phyloP scores from a whole-genome alignment of 2,113 vertebrate genomes.

The Microtus oregoni region DNA sequence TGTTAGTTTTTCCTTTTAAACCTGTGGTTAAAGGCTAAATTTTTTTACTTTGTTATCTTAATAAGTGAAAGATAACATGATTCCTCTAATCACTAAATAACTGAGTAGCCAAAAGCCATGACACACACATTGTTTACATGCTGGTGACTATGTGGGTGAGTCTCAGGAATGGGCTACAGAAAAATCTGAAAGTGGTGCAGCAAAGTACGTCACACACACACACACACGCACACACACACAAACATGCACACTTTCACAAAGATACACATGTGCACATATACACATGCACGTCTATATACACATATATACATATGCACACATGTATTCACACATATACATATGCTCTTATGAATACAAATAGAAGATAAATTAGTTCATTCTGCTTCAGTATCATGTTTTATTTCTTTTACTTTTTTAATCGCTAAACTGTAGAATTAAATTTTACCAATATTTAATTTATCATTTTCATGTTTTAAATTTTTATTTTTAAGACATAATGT shows the following conservation, averaged over 20 bases:
- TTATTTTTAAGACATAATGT: neutral
- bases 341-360: neutral
- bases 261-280: neutral
- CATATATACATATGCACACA: neutral
- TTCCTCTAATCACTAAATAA: constrained; percentile 54
- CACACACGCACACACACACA: neutral
- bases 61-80: constrained; percentile 21
- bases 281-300: neutral
- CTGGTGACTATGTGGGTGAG: neutral
- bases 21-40: neutral
- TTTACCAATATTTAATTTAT: neutral
- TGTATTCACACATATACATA: neutral
- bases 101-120: constrained; percentile 46
- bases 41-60: neutral
- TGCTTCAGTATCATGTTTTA: constrained; percentile 46
- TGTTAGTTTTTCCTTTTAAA: neutral
- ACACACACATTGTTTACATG: neutral
- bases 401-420: neutral
- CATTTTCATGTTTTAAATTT: constrained; percentile 8
- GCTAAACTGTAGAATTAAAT: neutral
- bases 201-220: neutral
- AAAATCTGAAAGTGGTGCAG: constrained; percentile 48
- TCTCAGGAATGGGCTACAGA: constrained; percentile 56
- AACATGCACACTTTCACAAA: too few relatives aligned
- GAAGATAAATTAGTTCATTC: neutral